Evolutionary conservation across 2,888 invertebrate genomes (phyloP), one percentile per base, ranked within the genome.

Genomic region (Andrena praecox): DNA sequence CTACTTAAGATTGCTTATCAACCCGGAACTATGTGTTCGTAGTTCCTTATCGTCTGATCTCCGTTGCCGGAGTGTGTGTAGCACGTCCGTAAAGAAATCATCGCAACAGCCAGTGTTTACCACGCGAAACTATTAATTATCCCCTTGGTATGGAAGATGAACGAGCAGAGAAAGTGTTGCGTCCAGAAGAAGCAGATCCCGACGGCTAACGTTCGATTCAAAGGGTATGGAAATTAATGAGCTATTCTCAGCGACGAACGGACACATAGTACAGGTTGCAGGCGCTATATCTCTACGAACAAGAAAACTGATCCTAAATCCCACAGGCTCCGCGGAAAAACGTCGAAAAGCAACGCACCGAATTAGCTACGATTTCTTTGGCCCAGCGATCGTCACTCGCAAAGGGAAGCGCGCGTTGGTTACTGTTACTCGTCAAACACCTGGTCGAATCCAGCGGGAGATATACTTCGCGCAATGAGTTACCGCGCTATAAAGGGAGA

Each of bases 401-500:
- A 12, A 24, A 35, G 12, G n/a, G 16, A 67, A 56, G 54, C 35
- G n/a, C 16, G 5, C 7, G 73, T 33, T 27, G 12, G 54, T 59
- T 3, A 48, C 50, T 42, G 63, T 27, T 27, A 16, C 35, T 33
- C 8, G 10, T 35, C 50, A 27, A 42, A 67, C 27, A 60, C n/a
- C 62, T 31, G 35, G 52, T 42, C 72, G 24, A 72, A 68, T 42
- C 29, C 52, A 10, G 16, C 2, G 12, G 66, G n/a, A 27, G 70
- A 66, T 20, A 66, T 20, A 72, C 42, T 76, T 54, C 8, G 64
- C 42, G 31, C 20, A n/a, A 6, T 59, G 77, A 83, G 70, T 77
- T 83, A 83, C 74, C 63, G 78, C 67, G 83, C 70, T 63, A 66
- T 83, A 77, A 83, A 82, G 20, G 64, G 77, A 56, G 12, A 62